These are phyloP conservation scores for Sebastes fasciatus DNA, from an alignment of 2,113 vertebrate genomes.

Conservation along the genomic window DNA sequence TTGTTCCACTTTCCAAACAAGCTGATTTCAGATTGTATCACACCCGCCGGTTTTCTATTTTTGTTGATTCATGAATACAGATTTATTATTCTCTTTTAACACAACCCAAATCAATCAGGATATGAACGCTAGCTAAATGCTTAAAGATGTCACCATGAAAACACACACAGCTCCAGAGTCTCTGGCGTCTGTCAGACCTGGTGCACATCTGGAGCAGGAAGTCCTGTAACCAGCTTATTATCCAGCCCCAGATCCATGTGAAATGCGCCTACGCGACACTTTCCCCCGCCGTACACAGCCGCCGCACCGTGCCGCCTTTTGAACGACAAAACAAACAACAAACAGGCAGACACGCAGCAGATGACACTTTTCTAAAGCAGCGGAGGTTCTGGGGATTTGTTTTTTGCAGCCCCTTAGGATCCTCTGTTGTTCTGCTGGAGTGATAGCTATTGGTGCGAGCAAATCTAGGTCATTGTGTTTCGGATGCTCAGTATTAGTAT, in stretches of 20 bases:
- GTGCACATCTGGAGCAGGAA: slow-evolving; percentile 53
- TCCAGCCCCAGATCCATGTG: slow-evolving; percentile 25
- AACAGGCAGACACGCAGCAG: slow-evolving; percentile 9
- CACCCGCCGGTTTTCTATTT: not conserved
- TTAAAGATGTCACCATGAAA: not conserved
- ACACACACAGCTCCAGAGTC: not conserved
- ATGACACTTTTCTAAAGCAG: slow-evolving; percentile 16
- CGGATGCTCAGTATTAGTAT: slow-evolving; percentile 30
- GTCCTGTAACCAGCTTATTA: slow-evolving; percentile 44
- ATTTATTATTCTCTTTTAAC: slow-evolving; percentile 14
- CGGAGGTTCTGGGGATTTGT: slow-evolving; percentile 14
- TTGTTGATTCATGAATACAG: not conserved
- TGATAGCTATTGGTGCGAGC: slow-evolving; percentile 36
- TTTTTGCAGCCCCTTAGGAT: slow-evolving; percentile 15
- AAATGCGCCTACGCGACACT: slow-evolving; percentile 53
- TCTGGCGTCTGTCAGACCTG: slow-evolving; percentile 13
- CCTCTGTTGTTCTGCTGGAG: slow-evolving; percentile 36
- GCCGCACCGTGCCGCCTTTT: not conserved
- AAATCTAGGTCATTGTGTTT: slow-evolving; percentile 60
- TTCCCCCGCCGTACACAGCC: slow-evolving; percentile 15
- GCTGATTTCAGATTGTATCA: not conserved
- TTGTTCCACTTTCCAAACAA: not conserved
- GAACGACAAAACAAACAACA: slow-evolving; percentile 50
- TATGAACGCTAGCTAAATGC: not conserved
- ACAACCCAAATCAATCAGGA: slow-evolving; percentile 27